These are phyloP conservation scores for Bombylius major DNA, from an alignment of 2,888 invertebrate species.

Conservation along the genomic window DNA sequence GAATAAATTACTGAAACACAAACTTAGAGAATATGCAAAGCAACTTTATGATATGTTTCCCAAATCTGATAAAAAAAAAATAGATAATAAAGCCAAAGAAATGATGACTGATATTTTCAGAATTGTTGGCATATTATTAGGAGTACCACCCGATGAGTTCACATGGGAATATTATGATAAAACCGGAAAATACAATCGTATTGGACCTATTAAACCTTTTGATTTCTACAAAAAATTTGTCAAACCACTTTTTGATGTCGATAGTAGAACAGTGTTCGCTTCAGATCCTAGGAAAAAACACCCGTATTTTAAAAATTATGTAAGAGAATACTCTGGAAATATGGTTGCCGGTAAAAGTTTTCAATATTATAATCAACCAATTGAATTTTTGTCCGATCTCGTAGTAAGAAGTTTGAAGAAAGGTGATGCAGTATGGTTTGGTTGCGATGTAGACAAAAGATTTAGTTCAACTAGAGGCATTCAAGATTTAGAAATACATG, in stretches of 20 bases:
- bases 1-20: slow-evolving; percentile 48
- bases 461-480: slow-evolving; percentile 67
- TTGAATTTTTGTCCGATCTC: slow-evolving; percentile 59
- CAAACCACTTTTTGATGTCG: slow-evolving; percentile 64
- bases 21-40: slow-evolving; percentile 72
- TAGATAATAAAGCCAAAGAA: slow-evolving; percentile 48
- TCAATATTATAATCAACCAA: slow-evolving; percentile 79
- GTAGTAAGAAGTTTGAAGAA: slow-evolving; percentile 64
- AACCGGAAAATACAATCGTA: slow-evolving; percentile 53
- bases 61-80: slow-evolving; percentile 46
- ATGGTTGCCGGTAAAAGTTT: slow-evolving; percentile 67
- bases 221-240: slow-evolving; percentile 72
- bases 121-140: slow-evolving; percentile 72
- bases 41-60: slow-evolving; percentile 42
- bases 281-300: no score
- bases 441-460: slow-evolving; percentile 75
- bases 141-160: slow-evolving; percentile 63
- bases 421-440: slow-evolving; percentile 85
- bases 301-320: slow-evolving; percentile 40
- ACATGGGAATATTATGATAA: slow-evolving; percentile 81
- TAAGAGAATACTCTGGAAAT: slow-evolving; percentile 80
- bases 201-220: slow-evolving; percentile 64
- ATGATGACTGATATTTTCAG: slow-evolving; percentile 68
- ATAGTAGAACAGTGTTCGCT: slow-evolving; percentile 51
- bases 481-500: slow-evolving; percentile 62